These are phyloP conservation scores for Dicyrtomina minuta DNA, from an alignment of 2,888 invertebrate species.

Conservation along the genomic window DNA sequence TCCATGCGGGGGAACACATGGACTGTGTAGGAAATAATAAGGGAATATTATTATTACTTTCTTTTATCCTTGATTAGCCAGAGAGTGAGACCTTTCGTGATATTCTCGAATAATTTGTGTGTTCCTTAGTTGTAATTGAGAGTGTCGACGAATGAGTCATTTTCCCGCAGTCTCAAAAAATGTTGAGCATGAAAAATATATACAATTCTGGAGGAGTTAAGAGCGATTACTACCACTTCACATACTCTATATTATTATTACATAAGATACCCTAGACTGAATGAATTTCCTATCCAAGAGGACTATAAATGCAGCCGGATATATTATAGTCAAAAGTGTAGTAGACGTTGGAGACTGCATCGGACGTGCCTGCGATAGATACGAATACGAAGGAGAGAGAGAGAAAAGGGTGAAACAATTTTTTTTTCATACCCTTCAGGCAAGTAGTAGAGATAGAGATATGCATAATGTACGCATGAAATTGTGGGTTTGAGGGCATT, in stretches of 20 bases:
- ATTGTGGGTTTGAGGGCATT: conserved; percentile 2
- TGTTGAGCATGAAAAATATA: no score
- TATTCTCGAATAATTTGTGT: conserved; percentile 1
- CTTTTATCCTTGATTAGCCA: no score
- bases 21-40: no score
- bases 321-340: no score
- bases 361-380: neutral
- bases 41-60: no score
- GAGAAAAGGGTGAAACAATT: neutral
- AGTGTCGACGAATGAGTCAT: conserved; percentile 21
- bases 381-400: neutral
- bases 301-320: no score
- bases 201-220: no score
- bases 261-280: no score
- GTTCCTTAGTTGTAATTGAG: conserved; percentile 14
- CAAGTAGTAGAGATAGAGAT: neutral
- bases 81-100: neutral
- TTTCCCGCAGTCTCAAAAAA: neutral
- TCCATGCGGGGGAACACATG: no score
- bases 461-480: conserved; percentile 14
- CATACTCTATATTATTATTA: neutral
- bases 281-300: no score
- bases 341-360: no score
- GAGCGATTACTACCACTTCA: neutral
- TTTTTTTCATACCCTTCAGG: neutral